Evolutionary conservation across 2,113 vertebrate species (phyloP), one percentile per base, ranked within the genome.

Genomic region (Apodemus sylvaticus): DNA sequence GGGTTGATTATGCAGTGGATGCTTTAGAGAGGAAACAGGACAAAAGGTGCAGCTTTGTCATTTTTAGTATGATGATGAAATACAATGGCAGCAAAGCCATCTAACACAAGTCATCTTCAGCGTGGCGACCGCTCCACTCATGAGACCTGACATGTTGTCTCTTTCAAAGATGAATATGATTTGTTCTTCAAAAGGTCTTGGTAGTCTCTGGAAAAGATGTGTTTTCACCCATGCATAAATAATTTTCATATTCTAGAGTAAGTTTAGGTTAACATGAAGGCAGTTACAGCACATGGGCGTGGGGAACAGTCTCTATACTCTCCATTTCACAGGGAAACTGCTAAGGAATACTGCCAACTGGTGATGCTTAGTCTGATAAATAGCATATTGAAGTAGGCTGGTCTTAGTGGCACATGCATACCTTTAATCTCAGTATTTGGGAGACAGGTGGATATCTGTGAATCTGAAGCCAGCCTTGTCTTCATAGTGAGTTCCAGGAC

Each of bases 181-280:
- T 85, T 89, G 77, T 77, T 89, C 39, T 78, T 85, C 45, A 55
- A 64, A 71, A 77, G 58, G 31, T 90, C 24, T 55, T 39, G 45
- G 66, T 16, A 70, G 70, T 66, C 26, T 82, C n/a, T 74, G 70
- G 48, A 90, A 88, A 96, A 39, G 14, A 11, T 86, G 6, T 73
- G 34, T 92, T 94, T 93, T 96, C 39, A 48, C 26, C 9, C 6
- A 5, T 20, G 12, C 81, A 19, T 76, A 77, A 96, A 82, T 85
- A 78, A 60, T 90, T 55, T 45, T 96, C 76, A 58, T 71, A 55
- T 96, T 81, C 31, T 68, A 36, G 42, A 62, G 39, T 86, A 60
- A 70, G 79, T 88, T 90, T 95, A 88, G 88, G 60, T 24, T 87
- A 95, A 76, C 53, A 29, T 19, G 22, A 53, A 93, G 91, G 93